These are phyloP conservation scores for Morinoia aosen DNA, from an alignment of 2,888 invertebrate species.

Conservation along the genomic window DNA sequence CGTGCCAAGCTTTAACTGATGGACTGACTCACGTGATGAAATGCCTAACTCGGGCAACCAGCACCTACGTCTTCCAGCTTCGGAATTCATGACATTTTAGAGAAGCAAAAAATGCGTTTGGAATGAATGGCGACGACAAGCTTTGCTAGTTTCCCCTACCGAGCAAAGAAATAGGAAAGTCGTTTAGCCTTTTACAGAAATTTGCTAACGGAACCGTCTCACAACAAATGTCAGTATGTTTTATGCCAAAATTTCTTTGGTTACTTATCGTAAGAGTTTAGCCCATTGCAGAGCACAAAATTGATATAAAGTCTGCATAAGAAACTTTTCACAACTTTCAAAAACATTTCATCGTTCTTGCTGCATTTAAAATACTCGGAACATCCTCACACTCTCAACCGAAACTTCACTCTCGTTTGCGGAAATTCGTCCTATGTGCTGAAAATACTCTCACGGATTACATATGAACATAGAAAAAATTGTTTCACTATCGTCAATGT, in stretches of 20 bases:
- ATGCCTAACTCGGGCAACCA: conserved; percentile 13
- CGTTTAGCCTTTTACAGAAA: not conserved
- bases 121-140: not conserved
- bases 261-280: not conserved
- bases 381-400: too few relatives aligned
- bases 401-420: too few relatives aligned
- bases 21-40: conserved; percentile 29
- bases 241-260: not conserved
- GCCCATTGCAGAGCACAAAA: not conserved
- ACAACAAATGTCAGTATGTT: not conserved
- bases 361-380: too few relatives aligned
- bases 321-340: too few relatives aligned
- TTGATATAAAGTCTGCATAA: not conserved
- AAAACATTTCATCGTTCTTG: too few relatives aligned
- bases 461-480: not conserved
- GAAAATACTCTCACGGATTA: not conserved
- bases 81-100: conserved; percentile 33
- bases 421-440: too few relatives aligned
- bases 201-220: not conserved
- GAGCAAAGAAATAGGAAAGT: not conserved
- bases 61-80: not conserved
- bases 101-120: conserved; percentile 14
- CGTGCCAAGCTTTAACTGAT: conserved; percentile 27
- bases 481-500: not conserved
- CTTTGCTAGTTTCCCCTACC: not conserved